Evolutionary conservation across 2,797 vertebrate genomes (phyloP).

Genomic region (Heliangelus exortis): DNA sequence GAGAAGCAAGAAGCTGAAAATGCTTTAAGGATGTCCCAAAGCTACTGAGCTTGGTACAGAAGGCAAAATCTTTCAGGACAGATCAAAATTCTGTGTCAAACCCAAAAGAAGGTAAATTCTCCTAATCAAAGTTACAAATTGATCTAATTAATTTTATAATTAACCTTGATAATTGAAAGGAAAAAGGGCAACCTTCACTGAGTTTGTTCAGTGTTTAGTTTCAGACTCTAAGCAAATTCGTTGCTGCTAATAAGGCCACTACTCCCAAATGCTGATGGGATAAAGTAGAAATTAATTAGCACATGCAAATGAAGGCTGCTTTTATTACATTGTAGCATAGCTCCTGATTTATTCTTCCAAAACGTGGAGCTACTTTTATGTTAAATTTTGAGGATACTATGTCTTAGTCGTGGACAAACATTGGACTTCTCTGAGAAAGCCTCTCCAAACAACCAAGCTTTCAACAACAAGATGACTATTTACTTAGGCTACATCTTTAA

Average conservation of each 20-base stretch:
- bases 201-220: constrained; percentile 62
- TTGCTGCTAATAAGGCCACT: constrained; percentile 59
- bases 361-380: neutral
- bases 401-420: neutral
- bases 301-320: constrained; percentile 60
- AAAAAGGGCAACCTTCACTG: constrained; percentile 63
- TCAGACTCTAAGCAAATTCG: constrained; percentile 58
- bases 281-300: constrained; percentile 74
- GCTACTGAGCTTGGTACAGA: neutral
- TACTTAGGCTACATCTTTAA: neutral
- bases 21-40: neutral
- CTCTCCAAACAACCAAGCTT: neutral
- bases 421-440: neutral
- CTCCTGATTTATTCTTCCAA: constrained; percentile 14
- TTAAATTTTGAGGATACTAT: neutral
- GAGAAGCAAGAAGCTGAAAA: neutral
- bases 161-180: constrained; percentile 73
- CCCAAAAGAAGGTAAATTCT: constrained; percentile 31
- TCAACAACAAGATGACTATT: neutral
- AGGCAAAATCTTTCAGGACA: neutral
- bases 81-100: constrained; percentile 14
- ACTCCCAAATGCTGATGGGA: constrained; percentile 52
- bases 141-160: constrained; percentile 75
- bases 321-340: constrained; percentile 26
- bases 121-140: constrained; percentile 66